Evolutionary conservation across 2,888 invertebrate species (phyloP).

Genomic region (Caenorhabditis imperialis): DNA sequence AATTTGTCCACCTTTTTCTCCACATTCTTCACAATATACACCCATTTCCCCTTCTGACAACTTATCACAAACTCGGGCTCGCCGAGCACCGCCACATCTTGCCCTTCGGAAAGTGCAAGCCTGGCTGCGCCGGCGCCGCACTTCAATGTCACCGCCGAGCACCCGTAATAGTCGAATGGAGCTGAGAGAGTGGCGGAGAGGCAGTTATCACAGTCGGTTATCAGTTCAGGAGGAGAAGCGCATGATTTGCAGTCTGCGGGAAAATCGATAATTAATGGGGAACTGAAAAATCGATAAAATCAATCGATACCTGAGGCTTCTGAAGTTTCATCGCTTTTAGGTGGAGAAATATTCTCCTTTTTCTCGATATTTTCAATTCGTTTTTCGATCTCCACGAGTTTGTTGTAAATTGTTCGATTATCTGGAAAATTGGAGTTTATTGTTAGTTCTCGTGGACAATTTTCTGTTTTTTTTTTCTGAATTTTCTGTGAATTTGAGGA

Average conservation of each 20-base stretch:
- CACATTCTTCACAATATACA: neutral
- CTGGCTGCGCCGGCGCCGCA: slow-evolving; percentile 19
- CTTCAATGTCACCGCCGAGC: slow-evolving; percentile 17
- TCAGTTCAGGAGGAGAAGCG: neutral
- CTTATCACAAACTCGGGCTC: slow-evolving; percentile 13
- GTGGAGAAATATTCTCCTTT: too few relatives aligned
- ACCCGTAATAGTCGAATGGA: slow-evolving; percentile 26
- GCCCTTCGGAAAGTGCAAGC: slow-evolving; percentile 12
- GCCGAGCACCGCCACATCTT: slow-evolving; percentile 1
- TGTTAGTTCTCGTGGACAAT: too few relatives aligned
- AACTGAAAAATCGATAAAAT: neutral
- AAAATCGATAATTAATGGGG: too few relatives aligned
- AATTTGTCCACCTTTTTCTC: slow-evolving; percentile 26
- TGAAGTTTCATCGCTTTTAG: too few relatives aligned
- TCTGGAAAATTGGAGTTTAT: slow-evolving; percentile 29
- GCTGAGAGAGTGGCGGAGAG: neutral
- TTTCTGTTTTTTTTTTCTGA: too few relatives aligned
- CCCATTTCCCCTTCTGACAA: slow-evolving; percentile 25
- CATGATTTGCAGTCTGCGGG: slow-evolving; percentile 32
- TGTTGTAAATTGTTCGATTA: slow-evolving; percentile 39
- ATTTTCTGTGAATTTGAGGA: too few relatives aligned
- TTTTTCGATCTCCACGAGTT: slow-evolving; percentile 26
- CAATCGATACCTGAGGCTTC: neutral
- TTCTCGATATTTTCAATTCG: slow-evolving; percentile 32
- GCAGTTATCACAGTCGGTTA: slow-evolving; percentile 15